These are phyloP conservation scores for Isaurus tuberculatus DNA, from an alignment of 92 coral and sea anemone species.

Conservation along the genomic window DNA sequence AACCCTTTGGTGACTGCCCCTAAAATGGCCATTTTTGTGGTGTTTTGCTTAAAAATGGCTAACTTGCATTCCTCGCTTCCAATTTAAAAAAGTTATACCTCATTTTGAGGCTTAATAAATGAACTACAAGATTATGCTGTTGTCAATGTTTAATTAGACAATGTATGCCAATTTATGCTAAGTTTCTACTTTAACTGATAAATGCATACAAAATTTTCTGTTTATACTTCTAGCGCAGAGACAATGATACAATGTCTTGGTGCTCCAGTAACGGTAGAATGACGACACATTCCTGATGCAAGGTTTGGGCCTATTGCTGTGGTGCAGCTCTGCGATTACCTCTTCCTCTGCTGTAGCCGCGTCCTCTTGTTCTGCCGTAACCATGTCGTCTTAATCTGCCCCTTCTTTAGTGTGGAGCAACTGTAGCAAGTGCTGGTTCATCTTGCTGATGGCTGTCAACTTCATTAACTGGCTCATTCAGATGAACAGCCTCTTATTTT, in stretches of 20 bases:
- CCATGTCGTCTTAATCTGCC: neutral
- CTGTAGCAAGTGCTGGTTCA: neutral
- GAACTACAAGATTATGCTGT: too few species aligned
- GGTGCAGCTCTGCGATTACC: neutral
- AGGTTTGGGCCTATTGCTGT: neutral
- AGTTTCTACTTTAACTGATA: too few species aligned
- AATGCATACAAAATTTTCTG: too few species aligned
- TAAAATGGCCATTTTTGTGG: neutral
- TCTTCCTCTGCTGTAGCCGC: constrained; percentile 1
- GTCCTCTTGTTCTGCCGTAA: too few species aligned
- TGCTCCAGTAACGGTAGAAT: constrained; percentile 6
- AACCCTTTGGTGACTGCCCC: constrained; percentile 6
- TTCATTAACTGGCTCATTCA: neutral
- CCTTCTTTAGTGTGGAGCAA: neutral
- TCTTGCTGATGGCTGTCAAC: constrained; percentile 9
- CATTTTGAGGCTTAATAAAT: too few species aligned
- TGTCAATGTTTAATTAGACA: too few species aligned
- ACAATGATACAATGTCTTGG: constrained; percentile 3
- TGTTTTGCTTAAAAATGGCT: constrained; percentile 2
- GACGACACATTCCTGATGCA: constrained; percentile 2
- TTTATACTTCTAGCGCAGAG: constrained; percentile 8
- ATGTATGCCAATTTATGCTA: too few species aligned
- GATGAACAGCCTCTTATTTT: constrained; percentile 3
- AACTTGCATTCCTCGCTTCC: neutral
- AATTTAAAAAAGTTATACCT: too few species aligned